Conservation (phyloP, 2,888 invertebrate species). For the Rhagium mordax region DNA sequence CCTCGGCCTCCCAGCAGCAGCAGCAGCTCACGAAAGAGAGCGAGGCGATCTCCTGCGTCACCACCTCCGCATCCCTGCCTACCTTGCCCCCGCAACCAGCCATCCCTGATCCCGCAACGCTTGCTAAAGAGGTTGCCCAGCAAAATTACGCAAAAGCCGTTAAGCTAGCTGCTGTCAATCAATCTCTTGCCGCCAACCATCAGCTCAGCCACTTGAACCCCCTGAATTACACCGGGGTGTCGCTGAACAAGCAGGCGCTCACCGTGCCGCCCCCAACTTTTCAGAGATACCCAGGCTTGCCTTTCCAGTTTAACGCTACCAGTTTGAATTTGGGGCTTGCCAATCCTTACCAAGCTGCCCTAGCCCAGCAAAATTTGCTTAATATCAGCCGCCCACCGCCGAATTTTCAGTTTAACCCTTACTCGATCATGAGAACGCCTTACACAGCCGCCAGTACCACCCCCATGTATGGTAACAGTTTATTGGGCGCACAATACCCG, state of each 20-base stretch:
- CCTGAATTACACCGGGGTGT: conserved; percentile 80
- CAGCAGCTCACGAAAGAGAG: conserved; percentile 64
- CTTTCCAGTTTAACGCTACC: conserved; percentile 61
- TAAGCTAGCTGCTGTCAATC: conserved; percentile 73
- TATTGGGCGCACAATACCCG: conserved; percentile 67
- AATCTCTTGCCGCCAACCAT: conserved; percentile 48
- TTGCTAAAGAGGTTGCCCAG: conserved; percentile 87
- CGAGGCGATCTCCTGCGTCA: conserved; percentile 53
- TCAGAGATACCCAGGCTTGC: conserved; percentile 63
- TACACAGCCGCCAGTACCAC: conserved; percentile 68
- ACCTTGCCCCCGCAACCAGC: conserved; percentile 56
- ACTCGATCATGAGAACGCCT: conserved; percentile 68
- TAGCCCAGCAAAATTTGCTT: conserved; percentile 61
- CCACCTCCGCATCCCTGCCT: conserved; percentile 48
- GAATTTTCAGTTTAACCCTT: conserved; percentile 69
- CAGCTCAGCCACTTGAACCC: conserved; percentile 72
- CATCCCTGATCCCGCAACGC: conserved; percentile 75
- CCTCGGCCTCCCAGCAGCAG: conserved; percentile 60
- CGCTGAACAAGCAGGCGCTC: conserved; percentile 77
- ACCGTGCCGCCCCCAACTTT: conserved; percentile 66
- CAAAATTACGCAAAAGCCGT: conserved; percentile 87
- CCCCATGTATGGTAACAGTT: conserved; percentile 64
- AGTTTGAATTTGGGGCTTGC: conserved; percentile 61
- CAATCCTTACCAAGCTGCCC: conserved; percentile 67
- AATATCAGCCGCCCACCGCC: conserved; percentile 65